Evolutionary conservation across 1,140 invertebrate species (phyloP), one percentile per base, ranked within the genome.

Genomic region (Caenorhabditis tropicalis): DNA sequence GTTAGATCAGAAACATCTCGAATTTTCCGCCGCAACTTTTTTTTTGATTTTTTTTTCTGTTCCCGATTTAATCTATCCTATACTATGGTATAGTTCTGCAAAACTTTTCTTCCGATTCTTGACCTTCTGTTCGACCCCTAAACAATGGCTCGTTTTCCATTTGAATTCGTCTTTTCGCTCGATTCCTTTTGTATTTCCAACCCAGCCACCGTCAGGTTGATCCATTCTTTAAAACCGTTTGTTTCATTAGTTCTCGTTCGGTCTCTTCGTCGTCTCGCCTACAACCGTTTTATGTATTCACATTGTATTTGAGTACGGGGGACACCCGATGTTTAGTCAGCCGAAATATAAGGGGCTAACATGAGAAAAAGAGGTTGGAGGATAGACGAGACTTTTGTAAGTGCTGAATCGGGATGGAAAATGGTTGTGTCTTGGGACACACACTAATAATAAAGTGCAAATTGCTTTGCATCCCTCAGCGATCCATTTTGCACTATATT

Each of bases 351-450:
- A 74, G 33, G 29, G 53, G 65, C 29, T 74, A 43, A 43, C 36
- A 74, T 33, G 58, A 65, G 58, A 65, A 65, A 5, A 36, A 19
- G n/a, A 39, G 58, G 33, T 65, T 12, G 58, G 24, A 33, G 31
- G 31, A 65, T 65, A 65, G 33, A 51, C 48, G 53, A 65, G 58
- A 74, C 65, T 74, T 74, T 74, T 74, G 36, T 74, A 74, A 74
- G 65, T 74, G 65, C 65, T 74, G 65, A 65, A 65, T 65, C 33
- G 58, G 53, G 27, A 58, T 9, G 9, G 33, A 65, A 60, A 39
- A 65, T 36, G 53, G 27, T 65, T 33, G 58, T 65, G 29, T 36
- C 58, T 33, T 65, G 58, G 33, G 58, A 36, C 29, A 36, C 5
- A 15, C 21, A 27, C 24, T 9, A 24, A 65, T 10, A 65, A 65